Evolutionary conservation across 2,797 vertebrate genomes (phyloP), one percentile per base, ranked within the genome.

Genomic region (Hylomyscus alleni): DNA sequence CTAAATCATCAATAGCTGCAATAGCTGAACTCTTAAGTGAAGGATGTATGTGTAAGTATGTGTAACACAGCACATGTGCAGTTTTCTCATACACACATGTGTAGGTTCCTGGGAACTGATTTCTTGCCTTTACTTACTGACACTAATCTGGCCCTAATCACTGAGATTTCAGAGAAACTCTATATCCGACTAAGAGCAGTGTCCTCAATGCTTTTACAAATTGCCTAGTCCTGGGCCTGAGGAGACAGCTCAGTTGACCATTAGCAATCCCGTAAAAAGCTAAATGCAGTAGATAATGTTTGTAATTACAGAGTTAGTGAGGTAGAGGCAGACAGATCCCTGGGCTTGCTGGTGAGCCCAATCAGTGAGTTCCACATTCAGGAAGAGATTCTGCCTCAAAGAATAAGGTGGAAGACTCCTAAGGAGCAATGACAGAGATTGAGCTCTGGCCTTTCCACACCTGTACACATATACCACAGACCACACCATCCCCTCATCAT

Each of bases 171-270:
- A 1, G 40, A 20, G 50, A 13, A 52, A 47, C 77, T 20, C 0
- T 19, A 37, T 0, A 13, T 2, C 6, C 6, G n/a, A 31, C 29
- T 9, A 15, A 50, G 7, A 31, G 75, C 26, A 20, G 0, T 14
- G 52, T 76, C 17, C 24, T 34, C n/a, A 80, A 50, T 6, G 22
- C 5, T 54, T 88, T 15, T 37, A 62, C 69, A 93, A 13, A 14
- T 44, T 12, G 31, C 52, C 47, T 34, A 20, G 52, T 14, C 47
- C 52, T 44, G 47, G 34, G 34, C 20, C 34, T 24, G 83, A 84
- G 83, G 44, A 67, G 34, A 86, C 19, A 54, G 65, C 34, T 11
- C 20, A 69, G 3, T 9, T 52, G 20, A 65, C 10, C 65, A 24
- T 37, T 54, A 67, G 84, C 62, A 50, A 15, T 3, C 34, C 31